These are phyloP conservation scores for Loriculus beryllinus DNA, from an alignment of 2,797 vertebrate genomes.

Conservation along the genomic window DNA sequence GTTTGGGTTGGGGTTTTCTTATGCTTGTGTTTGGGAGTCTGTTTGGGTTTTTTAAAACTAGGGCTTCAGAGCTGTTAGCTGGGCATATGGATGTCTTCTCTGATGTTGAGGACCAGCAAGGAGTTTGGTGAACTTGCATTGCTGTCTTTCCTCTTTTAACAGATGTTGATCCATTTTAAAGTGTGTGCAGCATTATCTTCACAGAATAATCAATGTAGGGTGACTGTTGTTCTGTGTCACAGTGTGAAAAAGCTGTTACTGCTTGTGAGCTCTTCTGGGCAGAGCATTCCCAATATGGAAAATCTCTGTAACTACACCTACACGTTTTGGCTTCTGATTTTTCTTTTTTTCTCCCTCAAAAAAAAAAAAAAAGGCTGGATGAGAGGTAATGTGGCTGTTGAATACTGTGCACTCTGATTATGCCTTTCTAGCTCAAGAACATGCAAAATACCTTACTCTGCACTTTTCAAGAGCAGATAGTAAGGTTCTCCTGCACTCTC, in stretches of 20 bases:
- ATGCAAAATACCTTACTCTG: background rate
- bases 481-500: background rate
- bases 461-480: background rate
- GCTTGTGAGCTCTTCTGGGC: background rate
- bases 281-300: background rate
- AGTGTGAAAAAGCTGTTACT: background rate
- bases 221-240: background rate
- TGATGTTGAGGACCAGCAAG: background rate
- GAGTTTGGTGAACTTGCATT: background rate
- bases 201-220: fast-evolving
- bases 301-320: background rate
- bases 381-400: background rate
- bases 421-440: background rate
- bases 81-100: background rate
- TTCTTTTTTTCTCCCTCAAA: background rate
- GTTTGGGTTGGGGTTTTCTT: background rate
- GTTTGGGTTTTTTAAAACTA: no score
- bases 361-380: background rate
- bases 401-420: background rate
- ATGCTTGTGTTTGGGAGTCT: background rate
- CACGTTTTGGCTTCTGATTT: background rate
- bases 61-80: background rate
- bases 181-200: background rate
- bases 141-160: background rate
- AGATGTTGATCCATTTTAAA: background rate